phyloP scores from a whole-genome alignment of 2,113 vertebrate species.

The Ophthalmolycus amberensis region DNA sequence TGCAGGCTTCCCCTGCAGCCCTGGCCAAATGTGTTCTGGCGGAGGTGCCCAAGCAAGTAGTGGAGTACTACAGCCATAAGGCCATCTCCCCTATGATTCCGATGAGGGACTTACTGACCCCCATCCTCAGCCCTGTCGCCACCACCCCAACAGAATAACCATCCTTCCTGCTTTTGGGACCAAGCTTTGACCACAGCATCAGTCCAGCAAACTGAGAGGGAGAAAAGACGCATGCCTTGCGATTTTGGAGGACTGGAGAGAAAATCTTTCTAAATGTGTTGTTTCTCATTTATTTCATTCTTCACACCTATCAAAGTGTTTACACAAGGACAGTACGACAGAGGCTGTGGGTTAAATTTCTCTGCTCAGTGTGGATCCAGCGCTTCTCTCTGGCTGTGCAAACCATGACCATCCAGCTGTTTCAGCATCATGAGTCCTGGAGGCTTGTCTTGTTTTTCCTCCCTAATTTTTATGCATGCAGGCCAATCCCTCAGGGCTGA shows the following conservation, averaged over 20 bases:
- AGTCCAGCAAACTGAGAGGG: conserved; percentile 41
- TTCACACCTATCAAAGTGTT: conserved; percentile 69
- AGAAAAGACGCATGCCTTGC: conserved; percentile 41
- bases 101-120: conserved; percentile 69
- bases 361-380: conserved; percentile 48
- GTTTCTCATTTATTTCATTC: conserved; percentile 55
- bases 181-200: conserved; percentile 53
- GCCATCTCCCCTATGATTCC: conserved; percentile 87
- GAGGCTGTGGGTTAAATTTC: conserved; percentile 49
- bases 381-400: conserved; percentile 36
- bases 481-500: conserved; percentile 39
- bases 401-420: conserved; percentile 53
- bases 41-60: conserved; percentile 94
- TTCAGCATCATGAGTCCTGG: conserved; percentile 55
- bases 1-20: conserved; percentile 90
- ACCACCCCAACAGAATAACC: conserved; percentile 82
- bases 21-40: conserved; percentile 94
- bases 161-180: conserved; percentile 13
- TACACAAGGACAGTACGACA: conserved; percentile 52
- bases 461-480: conserved; percentile 64
- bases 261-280: conserved; percentile 59
- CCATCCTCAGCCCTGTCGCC: conserved; percentile 82
- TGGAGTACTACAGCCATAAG: conserved; percentile 95
- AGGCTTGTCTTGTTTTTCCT: conserved; percentile 32
- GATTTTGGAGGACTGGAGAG: conserved; percentile 51